These are phyloP conservation scores for Villa cingulata DNA, from an alignment of 2,888 invertebrate species.

Conservation along the genomic window DNA sequence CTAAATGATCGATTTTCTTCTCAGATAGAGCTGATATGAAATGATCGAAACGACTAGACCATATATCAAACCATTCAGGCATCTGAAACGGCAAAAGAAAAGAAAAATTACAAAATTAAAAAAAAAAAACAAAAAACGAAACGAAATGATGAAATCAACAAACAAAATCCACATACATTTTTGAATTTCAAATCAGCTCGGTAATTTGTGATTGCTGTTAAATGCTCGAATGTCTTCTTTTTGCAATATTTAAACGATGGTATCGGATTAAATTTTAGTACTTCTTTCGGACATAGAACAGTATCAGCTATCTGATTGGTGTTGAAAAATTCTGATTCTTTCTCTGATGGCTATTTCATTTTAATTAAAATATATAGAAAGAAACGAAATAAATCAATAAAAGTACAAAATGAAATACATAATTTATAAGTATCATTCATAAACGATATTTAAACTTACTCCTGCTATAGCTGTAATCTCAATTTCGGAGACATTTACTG, in stretches of 20 bases:
- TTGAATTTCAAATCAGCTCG: constrained; percentile 29
- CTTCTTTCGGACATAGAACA: constrained; percentile 32
- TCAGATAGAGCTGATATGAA: constrained; percentile 30
- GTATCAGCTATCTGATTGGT: constrained; percentile 17
- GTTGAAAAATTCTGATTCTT: constrained; percentile 17
- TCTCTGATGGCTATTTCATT: constrained; percentile 26
- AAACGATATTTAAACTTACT: constrained; percentile 23
- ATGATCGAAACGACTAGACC: constrained; percentile 32
- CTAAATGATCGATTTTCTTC: constrained; percentile 27
- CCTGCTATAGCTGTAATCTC: constrained; percentile 28
- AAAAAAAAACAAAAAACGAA: neutral
- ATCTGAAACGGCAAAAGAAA: constrained; percentile 24
- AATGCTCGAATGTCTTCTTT: constrained; percentile 31
- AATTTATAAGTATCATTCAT: neutral
- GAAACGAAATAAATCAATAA: neutral
- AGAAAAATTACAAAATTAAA: neutral
- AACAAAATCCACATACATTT: constrained; percentile 24
- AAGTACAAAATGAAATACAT: neutral
- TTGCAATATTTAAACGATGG: constrained; percentile 34
- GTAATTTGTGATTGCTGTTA: constrained; percentile 32
- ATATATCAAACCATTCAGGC: constrained; percentile 32
- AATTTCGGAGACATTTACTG: constrained; percentile 25
- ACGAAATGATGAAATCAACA: too few relatives aligned
- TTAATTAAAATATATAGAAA: constrained; percentile 1
- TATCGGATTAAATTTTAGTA: constrained; percentile 33